Percentiles rank a stretch among this genome's conserved stretches.
phyloP scores from a whole-genome alignment of 2,797 vertebrate genomes.

The Pangasius djambal region DNA sequence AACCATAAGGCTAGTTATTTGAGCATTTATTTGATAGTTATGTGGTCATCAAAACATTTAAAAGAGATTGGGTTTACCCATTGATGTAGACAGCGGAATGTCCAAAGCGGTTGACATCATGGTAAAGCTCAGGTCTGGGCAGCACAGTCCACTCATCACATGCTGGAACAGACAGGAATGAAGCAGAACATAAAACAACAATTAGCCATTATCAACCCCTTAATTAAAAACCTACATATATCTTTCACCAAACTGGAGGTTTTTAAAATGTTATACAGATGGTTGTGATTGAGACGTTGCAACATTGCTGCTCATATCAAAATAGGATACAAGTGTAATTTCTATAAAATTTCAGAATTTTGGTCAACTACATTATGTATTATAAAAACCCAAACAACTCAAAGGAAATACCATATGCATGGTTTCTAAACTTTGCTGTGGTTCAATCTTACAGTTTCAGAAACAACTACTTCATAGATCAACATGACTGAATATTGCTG shows the following conservation, averaged over 20 bases:
- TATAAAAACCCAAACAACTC: neutral
- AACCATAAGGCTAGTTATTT: neutral
- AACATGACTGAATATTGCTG: neutral
- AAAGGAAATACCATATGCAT: neutral
- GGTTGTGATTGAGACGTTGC: neutral
- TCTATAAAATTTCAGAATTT: neutral
- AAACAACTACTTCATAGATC: too few relatives aligned
- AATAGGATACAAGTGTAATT: neutral
- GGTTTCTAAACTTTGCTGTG: neutral
- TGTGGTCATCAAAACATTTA: neutral
- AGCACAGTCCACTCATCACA: slow-evolving; percentile 92
- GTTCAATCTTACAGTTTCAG: neutral
- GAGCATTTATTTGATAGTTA: neutral
- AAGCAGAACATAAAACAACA: neutral
- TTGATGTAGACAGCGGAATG: slow-evolving; percentile 87
- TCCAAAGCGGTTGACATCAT: slow-evolving; percentile 93
- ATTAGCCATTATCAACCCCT: neutral
- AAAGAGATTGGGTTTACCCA: slow-evolving; percentile 74
- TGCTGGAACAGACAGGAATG: slow-evolving; percentile 67
- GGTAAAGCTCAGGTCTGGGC: slow-evolving; percentile 84
- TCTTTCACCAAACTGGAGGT: neutral
- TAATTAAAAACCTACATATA: neutral
- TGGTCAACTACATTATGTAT: neutral
- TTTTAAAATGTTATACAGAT: neutral
- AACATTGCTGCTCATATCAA: neutral